These are phyloP conservation scores for Ophioderma brevispina DNA, from an alignment of 35 echinoderm and acorn worm species.

Conservation along the genomic window DNA sequence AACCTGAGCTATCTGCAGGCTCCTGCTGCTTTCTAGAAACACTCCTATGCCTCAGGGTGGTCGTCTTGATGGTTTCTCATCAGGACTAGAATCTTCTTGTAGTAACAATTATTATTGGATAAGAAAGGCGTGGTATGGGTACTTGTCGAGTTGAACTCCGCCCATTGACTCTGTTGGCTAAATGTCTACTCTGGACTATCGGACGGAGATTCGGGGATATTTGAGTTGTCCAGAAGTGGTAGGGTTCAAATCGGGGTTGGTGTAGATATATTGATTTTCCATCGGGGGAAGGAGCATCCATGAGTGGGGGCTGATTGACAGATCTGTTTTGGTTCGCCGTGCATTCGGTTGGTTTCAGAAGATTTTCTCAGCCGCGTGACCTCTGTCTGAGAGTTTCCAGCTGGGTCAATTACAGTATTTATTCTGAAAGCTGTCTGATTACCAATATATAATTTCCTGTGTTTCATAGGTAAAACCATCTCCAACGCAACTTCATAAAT, in stretches of 20 bases:
- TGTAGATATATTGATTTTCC: slow-evolving; percentile 5
- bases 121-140: slow-evolving; percentile 81
- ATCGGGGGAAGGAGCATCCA: slow-evolving; percentile 44
- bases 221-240: slow-evolving; percentile 38
- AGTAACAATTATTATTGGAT: slow-evolving; percentile 85
- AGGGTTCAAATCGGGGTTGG: slow-evolving; percentile 44
- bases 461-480: no score
- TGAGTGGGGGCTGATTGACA: slow-evolving; percentile 14
- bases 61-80: slow-evolving; percentile 48
- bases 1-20: background rate
- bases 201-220: slow-evolving; percentile 48
- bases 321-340: slow-evolving; percentile 25
- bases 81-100: slow-evolving; percentile 91
- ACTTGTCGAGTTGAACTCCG: slow-evolving; percentile 63
- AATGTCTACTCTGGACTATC: background rate
- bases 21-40: background rate
- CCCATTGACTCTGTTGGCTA: slow-evolving; percentile 4
- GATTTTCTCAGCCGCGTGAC: background rate
- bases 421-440: no score
- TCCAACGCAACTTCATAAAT: no score
- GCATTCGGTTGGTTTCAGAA: slow-evolving; percentile 22
- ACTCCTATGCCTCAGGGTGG: background rate
- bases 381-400: background rate
- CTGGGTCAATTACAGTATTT: no score
- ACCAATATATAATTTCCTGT: no score